Base-by-base conservation (phyloP, 2,888 invertebrate species). In the Sicus ferrugineus region DNA sequence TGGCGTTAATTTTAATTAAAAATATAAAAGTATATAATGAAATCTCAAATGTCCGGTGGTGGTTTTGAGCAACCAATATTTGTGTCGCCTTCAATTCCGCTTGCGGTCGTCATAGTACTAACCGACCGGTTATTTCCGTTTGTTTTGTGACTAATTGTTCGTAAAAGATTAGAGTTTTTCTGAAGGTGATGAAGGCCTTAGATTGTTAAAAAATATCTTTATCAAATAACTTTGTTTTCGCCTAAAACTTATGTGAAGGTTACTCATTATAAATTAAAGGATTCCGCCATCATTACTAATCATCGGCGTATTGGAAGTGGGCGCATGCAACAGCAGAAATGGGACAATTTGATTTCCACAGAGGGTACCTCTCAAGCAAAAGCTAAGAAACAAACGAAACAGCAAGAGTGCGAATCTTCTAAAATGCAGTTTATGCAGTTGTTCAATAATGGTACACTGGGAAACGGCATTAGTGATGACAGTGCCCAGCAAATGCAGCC, bases 251-350 rank as follows among this genome's bases (percentile, higher is more conserved):
- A 38, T 38, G 11, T 11, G 11, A 38, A 9, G 6, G 3, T 34
- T 61, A 61, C 21, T 42, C n/a, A 34, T 34, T 54, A 26, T 19
- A 6, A 54, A 38, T 66, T 16, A 28, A 26, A 81, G 81, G 83
- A 83, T 74, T 74, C 81, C 3, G 78, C 80, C 5, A 78, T 80
- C 62, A 80, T 82, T 61, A 73, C 72, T 52, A 81, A 79, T 73
- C 81, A 80, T 58, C 77, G 84, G 34, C 83, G 83, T 9, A 83
- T 83, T 61, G 83, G 83, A 7, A 83, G 84, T 64, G 84, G 83
- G 34, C 84, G 83, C n/a, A 69, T 83, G 9, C 77, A 78, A 1
- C 80, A 81, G 59, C 73, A 75, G 1, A 84, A 83, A 73, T 83
- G 79, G 79, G 74, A 78, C 3, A 76, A 76, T 50, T 67, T 19